Evolutionary conservation across 2,888 invertebrate genomes (phyloP), one percentile per base, ranked within the genome.

Genomic region (Perithous albicinctus): DNA sequence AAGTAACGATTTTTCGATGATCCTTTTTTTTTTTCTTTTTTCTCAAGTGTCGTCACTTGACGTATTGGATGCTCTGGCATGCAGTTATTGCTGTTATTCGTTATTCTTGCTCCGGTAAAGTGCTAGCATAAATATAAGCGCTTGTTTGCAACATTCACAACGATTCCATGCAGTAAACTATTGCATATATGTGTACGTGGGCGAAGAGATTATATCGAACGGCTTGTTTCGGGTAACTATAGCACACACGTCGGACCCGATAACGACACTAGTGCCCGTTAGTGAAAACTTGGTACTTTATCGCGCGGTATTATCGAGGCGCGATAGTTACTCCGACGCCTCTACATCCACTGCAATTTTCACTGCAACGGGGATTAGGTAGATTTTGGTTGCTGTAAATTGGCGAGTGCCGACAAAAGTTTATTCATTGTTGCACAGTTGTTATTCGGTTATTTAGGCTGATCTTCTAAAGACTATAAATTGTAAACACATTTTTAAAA

Each of bases 231-330:
- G 0, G 23, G 51, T 51, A 10, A 51, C 23, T 23, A 18, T 23
- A 7, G 20, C 51, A 10, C 23, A 29, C 29, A n/a, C 56, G 56
- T 56, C 7, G 15, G 7, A 29, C 32, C 32, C 56, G 56, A 56
- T 56, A 56, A 56, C 56, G 32, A 32, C 18, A 15, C 2, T 20
- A 23, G 23, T 23, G 15, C 0, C 32, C 18, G 15, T 32, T 32
- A 29, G 7, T 29, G 56, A 56, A 32, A 56, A 32, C 56, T 56
- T 15, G 32, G 15, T 56, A 15, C 32, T 32, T 56, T 56, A 56
- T 56, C 32, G 32, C 56, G 56, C n/a, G n/a, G 15, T 4, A 7
- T 56, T 54, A 54, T 26, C 12, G 54, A 54, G 26, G 5, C 10
- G 54, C 23, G n/a, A 26, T 54, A 26, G 26, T 54, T 51, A 10